Percentiles rank a stretch among this genome's conserved stretches.
phyloP scores from a whole-genome alignment of 2,888 invertebrate species.

The Ophonus ardosiacus region DNA sequence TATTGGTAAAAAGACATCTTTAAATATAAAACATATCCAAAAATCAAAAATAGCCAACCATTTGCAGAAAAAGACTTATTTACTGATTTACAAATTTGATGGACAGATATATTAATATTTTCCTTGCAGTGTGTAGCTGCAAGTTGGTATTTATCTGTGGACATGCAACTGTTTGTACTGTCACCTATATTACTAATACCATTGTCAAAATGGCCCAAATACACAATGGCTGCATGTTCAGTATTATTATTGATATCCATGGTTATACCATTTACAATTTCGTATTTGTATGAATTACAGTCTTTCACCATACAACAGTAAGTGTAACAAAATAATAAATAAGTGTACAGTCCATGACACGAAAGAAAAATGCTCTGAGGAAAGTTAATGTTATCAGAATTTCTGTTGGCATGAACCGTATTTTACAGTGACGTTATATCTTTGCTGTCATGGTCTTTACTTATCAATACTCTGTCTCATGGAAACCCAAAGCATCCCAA shows the following conservation, averaged over 20 bases:
- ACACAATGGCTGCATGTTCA: conserved; percentile 6
- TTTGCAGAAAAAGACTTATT: no score
- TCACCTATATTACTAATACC: conserved; percentile 66
- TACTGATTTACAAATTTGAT: not conserved
- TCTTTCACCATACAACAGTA: not conserved
- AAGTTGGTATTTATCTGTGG: conserved; percentile 66
- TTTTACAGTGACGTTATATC: no score
- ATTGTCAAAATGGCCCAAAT: conserved; percentile 68
- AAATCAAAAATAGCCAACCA: no score
- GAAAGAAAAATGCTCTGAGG: no score
- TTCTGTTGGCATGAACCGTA: no score
- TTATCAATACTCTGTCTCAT: no score
- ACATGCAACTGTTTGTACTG: conserved; percentile 66
- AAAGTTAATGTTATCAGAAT: no score
- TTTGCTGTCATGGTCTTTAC: no score
- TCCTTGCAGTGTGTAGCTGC: conserved; percentile 68
- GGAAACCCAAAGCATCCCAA: no score
- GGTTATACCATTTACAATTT: conserved; percentile 35
- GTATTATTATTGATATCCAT: conserved; percentile 38
- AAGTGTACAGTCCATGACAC: no score
- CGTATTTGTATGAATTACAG: conserved; percentile 35
- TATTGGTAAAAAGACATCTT: no score
- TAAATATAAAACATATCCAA: no score
- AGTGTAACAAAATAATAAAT: not conserved
- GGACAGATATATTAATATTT: not conserved